phyloP scores from a whole-genome alignment of 2,888 invertebrate genomes.

The Pyrgus malvae region DNA sequence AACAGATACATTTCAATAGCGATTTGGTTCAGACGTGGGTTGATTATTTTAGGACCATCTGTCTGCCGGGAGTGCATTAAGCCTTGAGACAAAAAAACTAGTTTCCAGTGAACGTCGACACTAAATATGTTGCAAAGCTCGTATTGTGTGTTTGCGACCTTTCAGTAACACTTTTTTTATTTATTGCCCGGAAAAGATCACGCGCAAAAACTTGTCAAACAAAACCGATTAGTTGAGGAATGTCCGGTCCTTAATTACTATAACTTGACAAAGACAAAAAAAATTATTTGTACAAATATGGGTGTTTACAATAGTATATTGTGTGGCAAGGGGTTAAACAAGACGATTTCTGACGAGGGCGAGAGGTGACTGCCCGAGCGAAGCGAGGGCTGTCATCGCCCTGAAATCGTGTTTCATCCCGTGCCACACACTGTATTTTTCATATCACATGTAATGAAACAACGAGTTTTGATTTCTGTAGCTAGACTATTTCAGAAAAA shows the following conservation, averaged over 20 bases:
- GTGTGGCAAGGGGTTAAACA: too few species aligned
- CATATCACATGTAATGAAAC: too few species aligned
- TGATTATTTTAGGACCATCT: conserved; percentile 33
- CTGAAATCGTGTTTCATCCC: too few species aligned
- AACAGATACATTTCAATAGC: neutral
- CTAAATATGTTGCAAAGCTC: conserved; percentile 35
- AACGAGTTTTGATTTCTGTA: too few species aligned
- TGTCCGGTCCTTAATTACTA: neutral
- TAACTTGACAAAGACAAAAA: too few species aligned
- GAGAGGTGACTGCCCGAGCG: too few species aligned
- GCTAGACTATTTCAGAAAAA: too few species aligned
- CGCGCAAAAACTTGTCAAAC: conserved; percentile 26
- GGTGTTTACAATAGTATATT: too few species aligned
- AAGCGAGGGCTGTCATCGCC: too few species aligned
- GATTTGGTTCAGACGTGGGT: conserved; percentile 22
- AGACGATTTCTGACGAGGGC: too few species aligned
- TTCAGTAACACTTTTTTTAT: conserved; percentile 31
- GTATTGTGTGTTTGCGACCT: conserved; percentile 31
- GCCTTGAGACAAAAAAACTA: conserved; percentile 51
- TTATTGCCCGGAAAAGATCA: conserved; percentile 24
- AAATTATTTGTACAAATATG: too few species aligned
- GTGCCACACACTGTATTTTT: too few species aligned
- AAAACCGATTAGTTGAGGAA: conserved; percentile 9
- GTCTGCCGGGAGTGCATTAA: conserved; percentile 32
- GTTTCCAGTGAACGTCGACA: conserved; percentile 45